Base-by-base conservation (phyloP, 2,113 vertebrate genomes). In the Stigmatopora argus region DNA sequence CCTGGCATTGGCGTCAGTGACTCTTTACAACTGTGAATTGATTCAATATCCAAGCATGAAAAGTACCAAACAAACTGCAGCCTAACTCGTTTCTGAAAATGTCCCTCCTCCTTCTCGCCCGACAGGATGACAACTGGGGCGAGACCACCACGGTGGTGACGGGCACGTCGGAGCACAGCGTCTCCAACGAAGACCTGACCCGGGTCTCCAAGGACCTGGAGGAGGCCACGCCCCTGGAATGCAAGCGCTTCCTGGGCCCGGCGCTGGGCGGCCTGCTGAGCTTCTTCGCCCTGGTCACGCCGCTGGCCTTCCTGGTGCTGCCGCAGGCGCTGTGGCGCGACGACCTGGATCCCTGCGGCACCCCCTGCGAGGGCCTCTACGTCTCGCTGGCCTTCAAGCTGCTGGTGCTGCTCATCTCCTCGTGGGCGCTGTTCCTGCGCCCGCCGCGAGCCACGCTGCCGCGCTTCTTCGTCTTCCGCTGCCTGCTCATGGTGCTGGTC, bases 331-430 rank as follows among this genome's bases (percentile, higher is more conserved):
- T 96, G 78, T 95, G 94, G 94, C 87, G 92, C 5, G 93, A 94
- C 2, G 74, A 86, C 69, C 89, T 96, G 66, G 92, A 94, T 35
- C 89, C 93, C 0, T 96, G 95, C 1, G 94, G 94, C 7, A 93
- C 94, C 0, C 92, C 95, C 23, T 97, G 95, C 7, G 95, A 97
- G 53, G 95, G 95, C 73, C 93, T 96, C 34, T 96, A 96, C 78
- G 92, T 97, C 81, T 96, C 95, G 0, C 90, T 96, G 85, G 94
- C 95, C 85, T 95, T 97, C 87, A 97, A 97, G 73, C 93, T 97
- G 49, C 92, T 97, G 53, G 94, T 96, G 55, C 87, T 97, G 26
- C 90, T 96, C 55, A 86, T 96, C 85, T 94, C 93, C 65, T 94
- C 93, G 61, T 97, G 95, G 95, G 95, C 95, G 0, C 74, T 97